Evolutionary conservation across 2,797 vertebrate species (phyloP).

Genomic region (Melanotaenia parkinsoni): DNA sequence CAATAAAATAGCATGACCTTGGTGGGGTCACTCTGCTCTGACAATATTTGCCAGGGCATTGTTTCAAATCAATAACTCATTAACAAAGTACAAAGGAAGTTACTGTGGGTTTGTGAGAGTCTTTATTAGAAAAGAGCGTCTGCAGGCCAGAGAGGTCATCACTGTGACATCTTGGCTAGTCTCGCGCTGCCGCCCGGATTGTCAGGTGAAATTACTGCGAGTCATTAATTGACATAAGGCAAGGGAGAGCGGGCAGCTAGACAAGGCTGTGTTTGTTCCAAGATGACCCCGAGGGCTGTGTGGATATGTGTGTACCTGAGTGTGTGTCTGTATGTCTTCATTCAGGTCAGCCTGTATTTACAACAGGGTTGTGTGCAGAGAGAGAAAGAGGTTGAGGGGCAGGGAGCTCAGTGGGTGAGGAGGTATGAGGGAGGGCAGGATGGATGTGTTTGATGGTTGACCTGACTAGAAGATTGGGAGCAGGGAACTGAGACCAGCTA

Average conservation of each 20-base stretch:
- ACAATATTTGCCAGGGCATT: constrained; percentile 97
- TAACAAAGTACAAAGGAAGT: constrained; percentile 99
- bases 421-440: constrained; percentile 79
- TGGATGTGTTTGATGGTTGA: constrained; percentile 96
- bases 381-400: constrained; percentile 39
- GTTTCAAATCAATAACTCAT: constrained; percentile 99
- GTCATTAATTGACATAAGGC: constrained; percentile 96
- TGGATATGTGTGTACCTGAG: constrained; percentile 45
- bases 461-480: constrained; percentile 98
- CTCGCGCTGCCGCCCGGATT: constrained; percentile 90
- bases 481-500: constrained; percentile 84
- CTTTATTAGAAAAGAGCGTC: constrained; percentile 93
- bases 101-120: constrained; percentile 88
- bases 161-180: constrained; percentile 92
- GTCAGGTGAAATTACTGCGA: constrained; percentile 98
- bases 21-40: constrained; percentile 89
- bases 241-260: constrained; percentile 84
- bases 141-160: constrained; percentile 95
- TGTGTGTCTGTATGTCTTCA: constrained; percentile 57
- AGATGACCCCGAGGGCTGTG: constrained; percentile 77
- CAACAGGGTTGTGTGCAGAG: constrained; percentile 61
- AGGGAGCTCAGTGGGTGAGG: constrained; percentile 65
- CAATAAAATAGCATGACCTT: constrained; percentile 89
- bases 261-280: constrained; percentile 82
- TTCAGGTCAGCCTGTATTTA: constrained; percentile 73